Base-by-base conservation (phyloP, 1,140 invertebrate species). In the Drosophila eugracilis region DNA sequence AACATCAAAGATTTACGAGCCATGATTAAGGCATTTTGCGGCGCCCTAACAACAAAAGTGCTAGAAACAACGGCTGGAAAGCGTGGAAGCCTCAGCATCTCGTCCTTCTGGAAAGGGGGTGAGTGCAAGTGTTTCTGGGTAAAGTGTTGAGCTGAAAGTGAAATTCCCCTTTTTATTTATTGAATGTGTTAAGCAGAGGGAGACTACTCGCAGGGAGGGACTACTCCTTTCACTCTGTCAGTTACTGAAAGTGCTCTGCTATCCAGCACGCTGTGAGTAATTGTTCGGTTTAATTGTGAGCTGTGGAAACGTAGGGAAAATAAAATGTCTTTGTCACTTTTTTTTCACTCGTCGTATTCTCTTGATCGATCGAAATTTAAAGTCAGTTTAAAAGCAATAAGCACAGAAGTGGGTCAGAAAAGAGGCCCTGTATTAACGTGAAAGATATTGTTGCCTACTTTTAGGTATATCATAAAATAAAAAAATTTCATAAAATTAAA, bases 1-100 rank as follows among this genome's bases (percentile, higher is more conserved):
- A 88, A 88, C 83, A 88, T 88, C 83, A 88, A 88, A 88, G 83
- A 88, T 88, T 88, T 88, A 88, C 83, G 83, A 88, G 83, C 83
- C 70, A 78, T 88, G 84, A 88, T 88, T 88, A 88, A 88, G 84
- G 73, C 81, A 72, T 85, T 85, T 72, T 85, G 72, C 41, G 60
- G 72, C 72, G 14, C 39, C 15, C 44, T 49, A 36, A 55, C 37
- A 53, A 44, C 55, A 58, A 63, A 62, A 69, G 19, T 41, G 41
- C 17, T 53, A 28, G 30, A 84, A 83, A 80, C 66, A 86, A 80
- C 77, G 50, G 59, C 45, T 21, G 9, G 26, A 21, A 30, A 24
- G 39, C 57, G 36, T 10, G 7, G 36, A 58, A 12, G 69, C 49
- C 28, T 42, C 48, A 41, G 12, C 26, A 17, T 10, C 6, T 26